These are phyloP conservation scores for Agonopterix heracliana DNA, from an alignment of 2,888 invertebrate species.

Conservation along the genomic window DNA sequence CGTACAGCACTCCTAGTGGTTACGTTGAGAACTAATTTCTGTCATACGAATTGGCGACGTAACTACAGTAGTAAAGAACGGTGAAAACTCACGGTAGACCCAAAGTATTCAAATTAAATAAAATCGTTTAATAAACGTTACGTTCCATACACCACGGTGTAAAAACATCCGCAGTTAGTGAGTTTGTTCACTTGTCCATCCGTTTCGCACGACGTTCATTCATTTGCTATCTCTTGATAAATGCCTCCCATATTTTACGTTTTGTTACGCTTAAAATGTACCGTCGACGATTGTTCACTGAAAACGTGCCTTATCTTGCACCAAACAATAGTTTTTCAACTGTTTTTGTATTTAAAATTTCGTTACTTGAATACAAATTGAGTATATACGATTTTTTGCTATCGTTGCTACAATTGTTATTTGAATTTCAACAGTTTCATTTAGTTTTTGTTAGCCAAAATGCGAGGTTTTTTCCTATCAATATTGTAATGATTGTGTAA, in stretches of 20 bases:
- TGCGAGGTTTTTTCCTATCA: neutral
- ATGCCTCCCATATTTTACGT: slow-evolving; percentile 18
- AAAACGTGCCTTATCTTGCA: slow-evolving; percentile 11
- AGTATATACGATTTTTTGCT: neutral
- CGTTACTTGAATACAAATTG: slow-evolving; percentile 1
- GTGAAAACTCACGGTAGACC: too few relatives aligned
- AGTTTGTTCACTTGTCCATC: slow-evolving; percentile 13
- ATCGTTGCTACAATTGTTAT: neutral
- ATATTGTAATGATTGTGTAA: neutral
- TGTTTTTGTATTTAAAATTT: slow-evolving; percentile 4
- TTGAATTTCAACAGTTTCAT: neutral
- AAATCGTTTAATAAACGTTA: too few relatives aligned
- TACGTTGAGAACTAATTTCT: too few relatives aligned
- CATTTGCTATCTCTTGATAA: slow-evolving; percentile 16
- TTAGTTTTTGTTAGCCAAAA: neutral
- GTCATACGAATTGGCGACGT: too few relatives aligned
- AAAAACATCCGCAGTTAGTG: slow-evolving; percentile 5
- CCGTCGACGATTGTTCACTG: neutral
- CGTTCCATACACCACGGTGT: slow-evolving; percentile 3
- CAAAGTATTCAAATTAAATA: too few relatives aligned
- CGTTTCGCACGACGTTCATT: slow-evolving; percentile 9
- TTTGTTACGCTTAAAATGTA: slow-evolving; percentile 13
- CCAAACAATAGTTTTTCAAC: slow-evolving; percentile 11
- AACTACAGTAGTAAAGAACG: too few relatives aligned
- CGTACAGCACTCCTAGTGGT: too few relatives aligned